phyloP scores from a whole-genome alignment of 2,797 vertebrate genomes.

The Chelmon rostratus region DNA sequence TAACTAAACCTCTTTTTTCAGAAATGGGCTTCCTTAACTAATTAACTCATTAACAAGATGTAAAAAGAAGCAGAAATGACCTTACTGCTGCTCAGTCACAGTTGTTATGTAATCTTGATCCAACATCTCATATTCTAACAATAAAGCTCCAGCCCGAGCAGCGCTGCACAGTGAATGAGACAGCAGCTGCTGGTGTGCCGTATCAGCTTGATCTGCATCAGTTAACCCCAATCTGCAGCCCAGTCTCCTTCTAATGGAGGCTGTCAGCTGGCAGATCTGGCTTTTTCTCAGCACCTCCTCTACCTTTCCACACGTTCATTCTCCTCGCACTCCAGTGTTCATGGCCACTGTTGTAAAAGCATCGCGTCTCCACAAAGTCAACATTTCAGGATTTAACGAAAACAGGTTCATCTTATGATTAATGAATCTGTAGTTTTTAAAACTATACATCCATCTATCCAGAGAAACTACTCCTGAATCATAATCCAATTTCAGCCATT shows the following conservation, averaged over 20 bases:
- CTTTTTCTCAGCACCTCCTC: slow-evolving; percentile 20
- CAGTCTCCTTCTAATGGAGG: slow-evolving; percentile 49
- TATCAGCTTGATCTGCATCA: slow-evolving; percentile 66
- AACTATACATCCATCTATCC: no score
- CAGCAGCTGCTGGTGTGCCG: slow-evolving; percentile 53
- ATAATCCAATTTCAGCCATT: no score
- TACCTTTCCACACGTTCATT: slow-evolving; percentile 6
- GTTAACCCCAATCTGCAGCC: slow-evolving; percentile 60
- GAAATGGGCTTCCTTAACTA: not conserved
- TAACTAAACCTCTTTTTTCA: not conserved
- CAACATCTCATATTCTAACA: not conserved
- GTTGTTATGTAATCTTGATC: not conserved
- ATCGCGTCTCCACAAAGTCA: not conserved
- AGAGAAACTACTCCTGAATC: no score
- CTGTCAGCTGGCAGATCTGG: slow-evolving; percentile 66
- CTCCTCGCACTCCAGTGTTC: slow-evolving; percentile 11
- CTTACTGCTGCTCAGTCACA: not conserved
- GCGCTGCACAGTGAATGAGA: slow-evolving; percentile 29
- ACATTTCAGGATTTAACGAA: not conserved
- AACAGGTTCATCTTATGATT: not conserved
- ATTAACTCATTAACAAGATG: not conserved
- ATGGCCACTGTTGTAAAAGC: slow-evolving; percentile 15
- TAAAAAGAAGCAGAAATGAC: slow-evolving; percentile 3
- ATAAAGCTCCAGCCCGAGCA: not conserved
- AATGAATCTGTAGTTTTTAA: no score